Base-by-base conservation (phyloP, 2,797 vertebrate species). In the Anguilla megastoma region DNA sequence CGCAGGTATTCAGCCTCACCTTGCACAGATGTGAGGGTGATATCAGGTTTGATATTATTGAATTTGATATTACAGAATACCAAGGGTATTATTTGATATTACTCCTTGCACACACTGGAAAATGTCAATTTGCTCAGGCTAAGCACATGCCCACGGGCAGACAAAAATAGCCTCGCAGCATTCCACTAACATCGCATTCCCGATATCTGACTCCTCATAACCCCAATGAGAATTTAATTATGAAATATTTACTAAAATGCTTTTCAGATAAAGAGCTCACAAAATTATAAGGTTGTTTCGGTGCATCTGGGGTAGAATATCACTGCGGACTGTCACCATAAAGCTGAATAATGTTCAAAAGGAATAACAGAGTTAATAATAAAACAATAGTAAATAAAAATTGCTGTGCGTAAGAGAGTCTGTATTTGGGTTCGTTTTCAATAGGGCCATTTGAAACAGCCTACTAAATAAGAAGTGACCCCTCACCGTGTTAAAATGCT, bases 71-170 rank as follows among this genome's bases (percentile, higher is more conserved):
- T 69, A 27, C 24, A n/a, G 8, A 69, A 8, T 69, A 69, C 9
- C 24, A n/a, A 69, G 63, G 63, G 63, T n/a, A 69, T 69, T 63
- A 63, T 21, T 63, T 27, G 63, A 12, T n/a, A 69, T 69, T 69
- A 69, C 6, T 27, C n/a, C 63, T 69, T 27, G 63, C 63, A 69
- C n/a, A 69, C 8, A 14, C 63, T 69, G 24, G 24, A 69, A 69
- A 69, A 66, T 66, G 63, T 66, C 3, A 66, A 69, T 69, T 69
- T 69, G 63, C 63, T 69, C 63, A 69, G n/a, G 63, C n/a, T 27
- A n/a, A 27, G 63, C 24, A 69, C 63, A 27, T n/a, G n/a, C 63
- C 63, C 63, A 69, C 63, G 9, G 63, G 24, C 63, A 69, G 63
- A 69, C 63, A 69, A 69, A 69, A 69, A 27, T 27, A n/a, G 63